Evolutionary conservation across 2,888 invertebrate genomes (phyloP).

Genomic region (Pantelozetes paolii): DNA sequence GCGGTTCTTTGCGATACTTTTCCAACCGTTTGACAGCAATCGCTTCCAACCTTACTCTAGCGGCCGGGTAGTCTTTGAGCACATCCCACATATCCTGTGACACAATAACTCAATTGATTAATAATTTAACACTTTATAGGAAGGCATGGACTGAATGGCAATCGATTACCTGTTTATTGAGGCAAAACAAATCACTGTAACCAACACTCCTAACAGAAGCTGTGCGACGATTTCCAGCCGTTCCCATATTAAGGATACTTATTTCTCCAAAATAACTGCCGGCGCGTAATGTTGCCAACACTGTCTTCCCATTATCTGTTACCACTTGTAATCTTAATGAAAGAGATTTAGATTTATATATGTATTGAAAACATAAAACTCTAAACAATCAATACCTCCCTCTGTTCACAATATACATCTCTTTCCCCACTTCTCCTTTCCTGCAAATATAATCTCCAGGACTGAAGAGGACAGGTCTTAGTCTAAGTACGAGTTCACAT

Average conservation of each 20-base stretch:
- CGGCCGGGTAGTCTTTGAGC: slow-evolving; percentile 71
- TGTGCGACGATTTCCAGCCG: slow-evolving; percentile 96
- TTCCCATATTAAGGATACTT: slow-evolving; percentile 98
- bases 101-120: background rate
- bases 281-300: slow-evolving; percentile 92
- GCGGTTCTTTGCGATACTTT: slow-evolving; percentile 90
- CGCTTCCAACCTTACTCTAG: slow-evolving; percentile 73
- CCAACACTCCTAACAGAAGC: slow-evolving; percentile 97
- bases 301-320: slow-evolving; percentile 60
- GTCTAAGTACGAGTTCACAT: slow-evolving; percentile 88
- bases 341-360: slow-evolving; percentile 52
- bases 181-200: slow-evolving; percentile 96
- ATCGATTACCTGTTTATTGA: slow-evolving; percentile 74
- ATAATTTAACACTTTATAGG: background rate
- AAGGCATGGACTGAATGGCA: background rate
- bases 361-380: slow-evolving; percentile 65
- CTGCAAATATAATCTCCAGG: slow-evolving; percentile 98
- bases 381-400: slow-evolving; percentile 69
- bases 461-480: slow-evolving; percentile 92
- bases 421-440: slow-evolving; percentile 98
- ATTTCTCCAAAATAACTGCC: slow-evolving; percentile 99
- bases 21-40: slow-evolving; percentile 95
- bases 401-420: slow-evolving; percentile 99
- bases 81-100: slow-evolving; percentile 92
- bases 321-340: slow-evolving; percentile 40